These are phyloP conservation scores for Diarsia rubi DNA, from an alignment of 2,888 invertebrate species.

Conservation along the genomic window DNA sequence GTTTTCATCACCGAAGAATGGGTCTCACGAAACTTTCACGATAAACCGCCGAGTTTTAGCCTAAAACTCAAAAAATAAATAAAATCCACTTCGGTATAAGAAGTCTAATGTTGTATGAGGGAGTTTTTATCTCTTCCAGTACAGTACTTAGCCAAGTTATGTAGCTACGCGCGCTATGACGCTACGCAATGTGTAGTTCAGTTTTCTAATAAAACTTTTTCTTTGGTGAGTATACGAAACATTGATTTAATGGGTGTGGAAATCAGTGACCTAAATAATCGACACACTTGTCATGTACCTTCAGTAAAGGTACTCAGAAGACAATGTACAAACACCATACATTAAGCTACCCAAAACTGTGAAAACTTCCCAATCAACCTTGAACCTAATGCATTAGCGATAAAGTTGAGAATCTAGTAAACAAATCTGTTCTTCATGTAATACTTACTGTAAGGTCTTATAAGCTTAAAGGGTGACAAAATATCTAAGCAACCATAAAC, in stretches of 20 bases:
- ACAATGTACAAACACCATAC: background rate
- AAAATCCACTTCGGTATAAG: conserved; percentile 27
- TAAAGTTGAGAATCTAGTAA: too few relatives aligned
- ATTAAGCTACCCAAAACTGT: too few relatives aligned
- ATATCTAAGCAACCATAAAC: background rate
- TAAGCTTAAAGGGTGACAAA: background rate
- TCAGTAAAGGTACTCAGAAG: background rate
- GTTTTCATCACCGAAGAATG: conserved; percentile 29
- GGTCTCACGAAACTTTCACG: conserved; percentile 15
- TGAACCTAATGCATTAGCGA: too few relatives aligned
- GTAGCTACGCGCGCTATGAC: conserved; percentile 1
- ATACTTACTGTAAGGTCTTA: background rate
- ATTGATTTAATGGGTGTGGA: conserved; percentile 3
- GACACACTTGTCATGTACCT: background rate
- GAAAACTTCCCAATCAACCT: too few relatives aligned
- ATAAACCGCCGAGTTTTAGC: conserved; percentile 32
- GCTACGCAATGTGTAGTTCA: conserved; percentile 2
- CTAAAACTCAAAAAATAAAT: conserved; percentile 25
- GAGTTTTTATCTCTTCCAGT: conserved; percentile 33
- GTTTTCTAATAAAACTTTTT: background rate
- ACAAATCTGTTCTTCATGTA: background rate
- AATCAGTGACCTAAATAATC: background rate
- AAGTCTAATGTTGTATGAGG: conserved; percentile 18
- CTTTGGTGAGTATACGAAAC: background rate
- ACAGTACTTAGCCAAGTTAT: conserved; percentile 2